Evolutionary conservation across 2,797 vertebrate genomes (phyloP), one percentile per base, ranked within the genome.

Genomic region (Alauda arvensis): DNA sequence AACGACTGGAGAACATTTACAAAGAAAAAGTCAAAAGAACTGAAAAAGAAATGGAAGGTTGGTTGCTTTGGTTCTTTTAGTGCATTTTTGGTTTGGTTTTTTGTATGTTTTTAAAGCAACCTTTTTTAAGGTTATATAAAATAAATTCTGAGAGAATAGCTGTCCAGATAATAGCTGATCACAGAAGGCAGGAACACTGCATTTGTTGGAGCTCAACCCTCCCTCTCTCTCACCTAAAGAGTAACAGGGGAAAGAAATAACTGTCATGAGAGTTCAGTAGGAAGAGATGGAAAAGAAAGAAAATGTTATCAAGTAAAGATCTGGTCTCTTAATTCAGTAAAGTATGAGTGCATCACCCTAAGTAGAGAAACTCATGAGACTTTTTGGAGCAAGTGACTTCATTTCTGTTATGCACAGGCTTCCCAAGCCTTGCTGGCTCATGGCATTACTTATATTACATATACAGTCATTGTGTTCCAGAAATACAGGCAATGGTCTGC

Each of bases 21-120:
- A 98, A 96, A 80, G 97, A 97, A 45, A 98, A 97, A 92, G 97
- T 98, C 56, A 97, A 98, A 70, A 97, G 94, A 89, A 98, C 98
- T 8, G 95, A 94, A 68, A 96, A 89, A 86, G 98, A 99, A 85
- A 98, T 99, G 98, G 97, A 98, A 94, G 99, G 99, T 98, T 87
- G 89, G 46, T 66, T 87, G 16, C 23, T 87, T 83, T 39, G 43
- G 7, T 48, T 80, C 49, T 56, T 74, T 17, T 29, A 46, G 23
- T 39, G 26, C 6, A 16, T 10, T 34, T 21, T 19, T 6, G 11
- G 8, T 43, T 57, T n/a, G 2, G 2, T 16, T 52, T 24, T 60
- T 42, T 51, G 12, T 63, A 75, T 8, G 1, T 56, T 88, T 77
- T 68, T 87, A 53, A 69, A 75, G 18, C 26, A 75, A 15, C 3